Conservation (phyloP, 2,113 vertebrate species). For the Eudyptes chrysolophus region DNA sequence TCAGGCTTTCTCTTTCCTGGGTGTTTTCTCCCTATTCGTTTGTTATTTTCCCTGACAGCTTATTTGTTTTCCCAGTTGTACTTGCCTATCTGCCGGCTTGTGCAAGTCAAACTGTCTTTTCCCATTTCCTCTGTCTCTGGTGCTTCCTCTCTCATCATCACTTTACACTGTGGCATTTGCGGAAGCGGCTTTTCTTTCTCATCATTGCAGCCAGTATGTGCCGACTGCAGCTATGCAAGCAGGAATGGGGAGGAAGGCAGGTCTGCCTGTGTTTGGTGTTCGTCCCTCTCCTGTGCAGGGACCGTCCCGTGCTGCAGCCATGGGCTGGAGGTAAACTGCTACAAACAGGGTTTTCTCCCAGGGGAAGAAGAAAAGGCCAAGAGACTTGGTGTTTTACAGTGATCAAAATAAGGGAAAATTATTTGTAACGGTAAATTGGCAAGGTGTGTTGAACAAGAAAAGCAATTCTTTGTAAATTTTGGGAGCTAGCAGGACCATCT, state of each 20-base stretch:
- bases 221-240: background rate
- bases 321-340: background rate
- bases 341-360: background rate
- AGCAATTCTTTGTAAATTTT: background rate
- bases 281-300: background rate
- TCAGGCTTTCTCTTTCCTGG: background rate
- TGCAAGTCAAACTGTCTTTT: constrained; percentile 39
- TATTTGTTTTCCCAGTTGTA: constrained; percentile 62
- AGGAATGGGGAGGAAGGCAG: background rate
- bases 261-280: background rate
- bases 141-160: constrained; percentile 17
- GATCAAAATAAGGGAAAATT: background rate
- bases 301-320: background rate
- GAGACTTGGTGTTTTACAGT: background rate
- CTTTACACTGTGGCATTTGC: background rate
- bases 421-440: background rate
- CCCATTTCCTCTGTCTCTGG: constrained; percentile 72
- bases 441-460: background rate
- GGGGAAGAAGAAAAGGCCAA: background rate
- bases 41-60: constrained; percentile 2
- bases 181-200: background rate
- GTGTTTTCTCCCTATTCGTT: background rate
- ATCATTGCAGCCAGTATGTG: fast-evolving
- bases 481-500: background rate
- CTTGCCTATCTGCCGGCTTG: background rate